A percentile compares a stretch with the other conserved stretches of the same genome.
phyloP scores from a whole-genome alignment of 2,888 invertebrate genomes.

The Pilophorus perplexus region DNA sequence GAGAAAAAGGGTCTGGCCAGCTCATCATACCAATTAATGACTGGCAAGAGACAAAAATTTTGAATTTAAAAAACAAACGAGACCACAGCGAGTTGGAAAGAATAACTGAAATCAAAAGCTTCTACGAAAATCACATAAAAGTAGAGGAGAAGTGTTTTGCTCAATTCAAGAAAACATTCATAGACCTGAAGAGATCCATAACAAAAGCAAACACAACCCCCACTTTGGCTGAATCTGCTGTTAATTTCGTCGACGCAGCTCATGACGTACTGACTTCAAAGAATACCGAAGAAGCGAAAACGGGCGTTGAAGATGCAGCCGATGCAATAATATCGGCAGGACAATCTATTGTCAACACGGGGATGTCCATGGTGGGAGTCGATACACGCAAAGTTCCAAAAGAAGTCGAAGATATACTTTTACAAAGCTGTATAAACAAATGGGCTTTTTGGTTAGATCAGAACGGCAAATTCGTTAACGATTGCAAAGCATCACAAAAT shows the following conservation, averaged over 20 bases:
- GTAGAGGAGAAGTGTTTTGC: constrained; percentile 48
- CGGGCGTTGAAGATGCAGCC: too few species aligned
- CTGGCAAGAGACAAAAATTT: constrained; percentile 36
- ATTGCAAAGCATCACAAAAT: not conserved
- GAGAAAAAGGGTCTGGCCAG: constrained; percentile 51
- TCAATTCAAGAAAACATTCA: constrained; percentile 46
- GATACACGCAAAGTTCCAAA: too few species aligned
- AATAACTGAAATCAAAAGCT: constrained; percentile 47
- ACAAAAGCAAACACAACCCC: too few species aligned
- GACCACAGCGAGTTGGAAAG: constrained; percentile 47
- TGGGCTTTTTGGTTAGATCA: constrained; percentile 50
- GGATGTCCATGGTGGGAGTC: too few species aligned
- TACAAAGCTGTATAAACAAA: constrained; percentile 47
- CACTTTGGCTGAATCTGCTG: too few species aligned
- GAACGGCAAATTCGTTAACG: constrained; percentile 40
- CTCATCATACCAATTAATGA: constrained; percentile 47
- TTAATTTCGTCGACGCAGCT: too few species aligned
- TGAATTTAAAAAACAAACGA: constrained; percentile 47
- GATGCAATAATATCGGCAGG: too few species aligned
- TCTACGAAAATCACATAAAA: constrained; percentile 47
- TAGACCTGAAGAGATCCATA: constrained; percentile 21
- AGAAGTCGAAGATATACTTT: constrained; percentile 46
- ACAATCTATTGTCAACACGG: too few species aligned
- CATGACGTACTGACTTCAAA: too few species aligned
- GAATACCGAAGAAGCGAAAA: too few species aligned